Conservation (phyloP, 2,888 invertebrate species). For the Drosophila merina region DNA sequence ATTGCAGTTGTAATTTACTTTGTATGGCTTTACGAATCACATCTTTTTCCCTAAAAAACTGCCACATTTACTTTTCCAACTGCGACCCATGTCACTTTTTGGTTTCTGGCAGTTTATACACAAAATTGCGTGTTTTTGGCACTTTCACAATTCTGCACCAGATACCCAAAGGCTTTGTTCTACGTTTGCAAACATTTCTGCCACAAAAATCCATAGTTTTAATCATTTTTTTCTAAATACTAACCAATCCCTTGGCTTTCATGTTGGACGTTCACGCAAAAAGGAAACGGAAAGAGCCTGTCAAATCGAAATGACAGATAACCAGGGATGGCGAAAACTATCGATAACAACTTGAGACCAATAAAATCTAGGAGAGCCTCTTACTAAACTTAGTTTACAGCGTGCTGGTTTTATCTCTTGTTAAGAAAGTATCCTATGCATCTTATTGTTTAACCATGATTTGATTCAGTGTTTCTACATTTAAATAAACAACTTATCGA, state of each 20-base stretch:
- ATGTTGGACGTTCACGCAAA: constrained; percentile 86
- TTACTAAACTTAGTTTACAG: neutral
- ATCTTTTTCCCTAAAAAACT: neutral
- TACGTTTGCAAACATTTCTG: constrained; percentile 41
- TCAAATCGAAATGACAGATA: constrained; percentile 54
- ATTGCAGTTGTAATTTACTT: neutral
- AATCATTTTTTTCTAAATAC: constrained; percentile 61
- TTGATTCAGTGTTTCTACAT: neutral
- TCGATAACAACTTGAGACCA: constrained; percentile 21
- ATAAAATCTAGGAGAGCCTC: neutral
- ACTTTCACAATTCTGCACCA: constrained; percentile 6
- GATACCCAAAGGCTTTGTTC: constrained; percentile 10
- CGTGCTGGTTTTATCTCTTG: neutral
- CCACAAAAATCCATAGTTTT: constrained; percentile 36
- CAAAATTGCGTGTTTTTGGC: constrained; percentile 1
- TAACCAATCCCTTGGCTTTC: constrained; percentile 95
- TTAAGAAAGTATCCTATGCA: neutral
- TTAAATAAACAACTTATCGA: constrained; percentile 8
- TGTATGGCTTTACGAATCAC: neutral
- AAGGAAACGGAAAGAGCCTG: constrained; percentile 84
- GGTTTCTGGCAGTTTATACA: constrained; percentile 25
- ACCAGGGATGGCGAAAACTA: constrained; percentile 37
- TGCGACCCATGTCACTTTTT: constrained; percentile 2
- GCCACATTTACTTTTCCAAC: neutral
- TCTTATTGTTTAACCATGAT: no score